Evolutionary conservation across 2,888 invertebrate species (phyloP), one percentile per base, ranked within the genome.

Genomic region (Chrysina gloriosa): DNA sequence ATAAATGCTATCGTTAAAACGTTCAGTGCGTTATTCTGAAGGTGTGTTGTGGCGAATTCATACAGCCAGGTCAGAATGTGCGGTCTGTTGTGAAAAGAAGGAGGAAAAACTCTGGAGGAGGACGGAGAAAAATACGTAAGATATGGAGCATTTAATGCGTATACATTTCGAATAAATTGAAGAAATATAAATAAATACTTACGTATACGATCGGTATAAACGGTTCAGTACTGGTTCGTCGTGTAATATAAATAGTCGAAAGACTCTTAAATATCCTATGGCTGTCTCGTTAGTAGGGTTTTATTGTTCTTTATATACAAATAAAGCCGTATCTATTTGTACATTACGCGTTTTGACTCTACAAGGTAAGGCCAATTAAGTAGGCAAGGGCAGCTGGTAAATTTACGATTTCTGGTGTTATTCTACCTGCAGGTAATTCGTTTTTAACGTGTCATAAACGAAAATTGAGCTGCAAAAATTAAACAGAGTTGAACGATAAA

Each of bases 301-400:
- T 58, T 58, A 58, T 58, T 58, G 42, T 58, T 58, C 58, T 58
- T 58, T 39, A 42, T 58, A 42, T 25, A 58, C 39, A 58, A 42
- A 58, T 42, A 39, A 58, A 58, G 58, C 27, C n/a, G 58, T 58
- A 42, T 58, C 27, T 58, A 52, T 52, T 52, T 52, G 31, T 58
- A 58, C 25, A 42, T 52, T 31, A 48, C 11, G n/a, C 36, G 9
- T 31, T 54, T 54, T 54, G 11, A 54, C 54, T 54, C 3, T 34
- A 54, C 21, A 54, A 54, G 54, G 54, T 54, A 54, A 31, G 34
- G 19, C 31, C 16, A 52, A 52, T 52, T 52, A 52, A 31, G 19
- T 3, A 14, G 31, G 16, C 48, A 48, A 25, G 48, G 48, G 23
- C 27, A 25, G 25, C 23, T 48, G 23, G 3, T 3, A 23, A 48